These are phyloP conservation scores for Trisateles emortualis DNA, from an alignment of 2,888 invertebrate species.

Conservation along the genomic window DNA sequence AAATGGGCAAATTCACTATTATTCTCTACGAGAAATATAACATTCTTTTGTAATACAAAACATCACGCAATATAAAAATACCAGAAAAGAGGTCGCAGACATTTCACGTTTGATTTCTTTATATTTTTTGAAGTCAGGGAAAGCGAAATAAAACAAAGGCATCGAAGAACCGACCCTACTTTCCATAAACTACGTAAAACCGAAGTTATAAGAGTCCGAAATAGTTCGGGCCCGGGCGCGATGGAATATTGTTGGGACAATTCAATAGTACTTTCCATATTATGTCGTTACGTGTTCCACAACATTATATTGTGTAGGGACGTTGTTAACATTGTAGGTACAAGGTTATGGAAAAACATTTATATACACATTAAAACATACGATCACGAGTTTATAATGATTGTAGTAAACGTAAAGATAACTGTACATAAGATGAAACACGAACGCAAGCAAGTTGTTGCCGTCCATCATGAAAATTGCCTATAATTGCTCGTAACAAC, in stretches of 20 bases:
- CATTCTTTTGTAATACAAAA: slow-evolving; percentile 16
- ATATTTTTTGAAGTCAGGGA: slow-evolving; percentile 21
- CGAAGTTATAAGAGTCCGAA: slow-evolving; percentile 34
- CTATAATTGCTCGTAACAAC: slow-evolving; percentile 68
- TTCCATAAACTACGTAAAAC: slow-evolving; percentile 54
- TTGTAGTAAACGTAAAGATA: slow-evolving; percentile 43
- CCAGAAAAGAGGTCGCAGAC: slow-evolving; percentile 2
- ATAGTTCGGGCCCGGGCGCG: slow-evolving; percentile 33
- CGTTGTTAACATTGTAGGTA: slow-evolving; percentile 19
- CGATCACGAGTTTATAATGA: slow-evolving; percentile 10
- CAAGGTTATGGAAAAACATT: slow-evolving; percentile 22
- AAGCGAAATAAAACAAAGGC: slow-evolving; percentile 43
- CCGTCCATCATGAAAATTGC: slow-evolving; percentile 62
- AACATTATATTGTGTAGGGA: slow-evolving; percentile 17
- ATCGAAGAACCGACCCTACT: slow-evolving; percentile 43
- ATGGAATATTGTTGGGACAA: slow-evolving; percentile 42
- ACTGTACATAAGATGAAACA: slow-evolving; percentile 52
- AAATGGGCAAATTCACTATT: slow-evolving; percentile 18
- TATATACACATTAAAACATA: slow-evolving; percentile 6
- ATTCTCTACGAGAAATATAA: slow-evolving; percentile 4
- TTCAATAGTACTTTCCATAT: slow-evolving; percentile 37
- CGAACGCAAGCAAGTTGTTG: slow-evolving; percentile 56
- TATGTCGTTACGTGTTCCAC: slow-evolving; percentile 26
- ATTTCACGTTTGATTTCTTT: slow-evolving; percentile 17
- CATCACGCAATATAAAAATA: slow-evolving; percentile 23